Percentiles rank a stretch among this genome's conserved stretches.
These are phyloP conservation scores for Periphyllus acericola DNA, from an alignment of 2,888 invertebrate genomes.

Conservation along the genomic window DNA sequence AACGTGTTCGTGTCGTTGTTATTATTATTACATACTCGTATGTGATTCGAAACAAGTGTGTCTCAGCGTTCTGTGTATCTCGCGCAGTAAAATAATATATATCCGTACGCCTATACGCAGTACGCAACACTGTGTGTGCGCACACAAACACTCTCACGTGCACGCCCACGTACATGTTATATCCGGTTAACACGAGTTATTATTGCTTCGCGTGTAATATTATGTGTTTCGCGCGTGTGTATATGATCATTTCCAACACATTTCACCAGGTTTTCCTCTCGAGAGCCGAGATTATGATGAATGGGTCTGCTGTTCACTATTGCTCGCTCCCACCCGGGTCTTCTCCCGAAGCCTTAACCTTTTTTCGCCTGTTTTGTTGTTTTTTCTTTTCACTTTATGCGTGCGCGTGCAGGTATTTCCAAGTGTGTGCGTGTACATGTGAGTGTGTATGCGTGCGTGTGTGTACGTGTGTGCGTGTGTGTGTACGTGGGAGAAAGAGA, in stretches of 20 bases:
- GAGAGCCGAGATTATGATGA: conserved; percentile 16
- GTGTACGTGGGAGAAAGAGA: not conserved
- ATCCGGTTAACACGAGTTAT: not conserved
- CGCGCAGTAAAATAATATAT: no score
- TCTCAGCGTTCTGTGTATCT: not conserved
- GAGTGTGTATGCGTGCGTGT: not conserved
- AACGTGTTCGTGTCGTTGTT: conserved; percentile 14
- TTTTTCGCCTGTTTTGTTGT: conserved; percentile 23
- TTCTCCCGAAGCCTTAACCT: not conserved
- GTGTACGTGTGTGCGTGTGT: not conserved
- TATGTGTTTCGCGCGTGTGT: conserved; percentile 12
- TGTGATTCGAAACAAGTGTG: conserved; percentile 41
- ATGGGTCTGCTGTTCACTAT: conserved; percentile 16
- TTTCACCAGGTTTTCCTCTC: conserved; percentile 19
- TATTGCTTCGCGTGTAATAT: conserved; percentile 4
- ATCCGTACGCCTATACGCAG: no score
- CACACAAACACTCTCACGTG: not conserved
- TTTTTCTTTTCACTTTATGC: not conserved
- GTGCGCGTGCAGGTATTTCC: not conserved
- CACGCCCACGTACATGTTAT: not conserved
- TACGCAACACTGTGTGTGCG: not conserved
- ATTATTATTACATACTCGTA: conserved; percentile 29
- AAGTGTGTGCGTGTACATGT: not conserved
- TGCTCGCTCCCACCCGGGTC: not conserved
- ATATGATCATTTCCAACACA: conserved; percentile 29